Evolutionary conservation across 1,140 invertebrate genomes (phyloP), one percentile per base, ranked within the genome.

Genomic region (Orussus abietinus): DNA sequence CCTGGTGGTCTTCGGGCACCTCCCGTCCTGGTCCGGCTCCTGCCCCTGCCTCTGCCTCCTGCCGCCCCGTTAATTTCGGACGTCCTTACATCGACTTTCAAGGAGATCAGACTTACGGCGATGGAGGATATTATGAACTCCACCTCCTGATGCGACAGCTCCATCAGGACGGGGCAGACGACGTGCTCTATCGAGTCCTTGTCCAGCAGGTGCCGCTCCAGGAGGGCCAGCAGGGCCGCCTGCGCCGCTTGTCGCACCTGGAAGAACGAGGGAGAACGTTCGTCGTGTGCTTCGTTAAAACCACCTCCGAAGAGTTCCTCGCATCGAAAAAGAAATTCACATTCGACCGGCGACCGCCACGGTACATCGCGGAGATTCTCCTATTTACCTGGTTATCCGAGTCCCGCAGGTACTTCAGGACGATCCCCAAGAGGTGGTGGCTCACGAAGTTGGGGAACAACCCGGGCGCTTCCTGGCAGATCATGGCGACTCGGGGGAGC

Each of bases 201-300:
- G 19, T 74, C 72, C 18, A 85, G 69, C 5, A 85, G 62, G 20
- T 74, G 74, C 40, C 79, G 78, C 63, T 85, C 81, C 43, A 85
- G 57, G 4, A 86, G 59, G 9, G 75, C 66, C 33, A 83, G 49
- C 9, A 86, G 59, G n/a, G 80, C 75, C 10, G 74, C 69, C 49
- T 83, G 80, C 11, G 80, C 77, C 9, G 76, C 76, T 59, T 83
- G 81, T 30, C 82, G 69, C 26, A 83, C 81, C 82, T 85, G 38
- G 1, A 57, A 47, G 45, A 46, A 38, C 4, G n/a, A n/a, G n/a
- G n/a, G n/a, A n/a, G n/a, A n/a, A n/a, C n/a, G n/a, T n/a, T n/a
- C n/a, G n/a, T n/a, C n/a, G n/a, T n/a, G n/a, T n/a, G n/a, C n/a
- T n/a, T n/a, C n/a, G n/a, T n/a, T n/a, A n/a, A n/a, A n/a, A n/a